These are phyloP conservation scores for Lysandra coridon DNA, from an alignment of 2,888 invertebrate species.

Conservation along the genomic window DNA sequence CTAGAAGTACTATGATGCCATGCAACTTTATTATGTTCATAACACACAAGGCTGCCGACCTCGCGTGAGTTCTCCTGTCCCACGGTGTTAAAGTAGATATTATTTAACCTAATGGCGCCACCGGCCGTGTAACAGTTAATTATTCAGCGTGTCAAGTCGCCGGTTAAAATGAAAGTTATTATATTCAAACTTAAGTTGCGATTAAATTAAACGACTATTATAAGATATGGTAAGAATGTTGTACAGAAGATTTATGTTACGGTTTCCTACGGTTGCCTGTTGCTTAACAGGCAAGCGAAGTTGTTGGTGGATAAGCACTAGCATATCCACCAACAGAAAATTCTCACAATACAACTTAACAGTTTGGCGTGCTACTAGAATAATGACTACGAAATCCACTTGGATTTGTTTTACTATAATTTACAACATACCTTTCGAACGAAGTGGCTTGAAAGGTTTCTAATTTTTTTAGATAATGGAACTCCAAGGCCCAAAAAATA, in stretches of 20 bases:
- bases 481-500: no score
- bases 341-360: no score
- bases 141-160: neutral
- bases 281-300: no score
- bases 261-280: no score
- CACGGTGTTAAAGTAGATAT: neutral
- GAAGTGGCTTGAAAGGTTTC: no score
- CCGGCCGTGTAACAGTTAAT: neutral
- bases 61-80: conserved; percentile 4
- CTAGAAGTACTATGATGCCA: neutral
- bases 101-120: neutral
- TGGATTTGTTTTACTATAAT: no score
- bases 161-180: neutral
- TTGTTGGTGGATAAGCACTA: no score
- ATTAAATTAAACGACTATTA: neutral
- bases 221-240: neutral
- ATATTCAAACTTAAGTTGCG: neutral
- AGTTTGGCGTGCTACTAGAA: no score
- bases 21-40: neutral
- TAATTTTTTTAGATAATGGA: no score
- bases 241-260: neutral
- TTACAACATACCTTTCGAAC: no score
- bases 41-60: neutral
- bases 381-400: no score
- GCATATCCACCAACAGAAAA: no score